phyloP scores from a whole-genome alignment of 1,140 invertebrate genomes.

The Lordiphosa stackelbergi region DNA sequence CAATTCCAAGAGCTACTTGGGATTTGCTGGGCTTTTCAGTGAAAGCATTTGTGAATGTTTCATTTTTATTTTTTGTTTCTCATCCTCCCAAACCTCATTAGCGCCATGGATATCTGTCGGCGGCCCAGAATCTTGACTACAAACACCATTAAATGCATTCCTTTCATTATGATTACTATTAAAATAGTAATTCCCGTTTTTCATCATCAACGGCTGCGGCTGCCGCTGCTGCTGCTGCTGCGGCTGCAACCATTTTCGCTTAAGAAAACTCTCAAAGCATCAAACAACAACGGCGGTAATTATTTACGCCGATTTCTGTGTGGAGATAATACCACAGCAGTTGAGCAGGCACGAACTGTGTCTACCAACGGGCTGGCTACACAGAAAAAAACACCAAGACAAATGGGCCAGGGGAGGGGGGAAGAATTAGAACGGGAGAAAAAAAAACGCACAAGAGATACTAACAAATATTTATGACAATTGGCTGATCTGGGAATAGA shows the following conservation, averaged over 20 bases:
- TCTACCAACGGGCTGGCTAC: slow-evolving; percentile 1
- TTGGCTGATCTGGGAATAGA: background rate
- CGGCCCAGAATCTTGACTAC: slow-evolving; percentile 14
- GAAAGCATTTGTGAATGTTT: slow-evolving; percentile 5
- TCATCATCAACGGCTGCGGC: slow-evolving; percentile 33
- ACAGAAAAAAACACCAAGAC: slow-evolving; percentile 2
- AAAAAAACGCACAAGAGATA: slow-evolving; percentile 2
- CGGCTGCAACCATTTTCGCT: slow-evolving; percentile 37
- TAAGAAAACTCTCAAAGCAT: slow-evolving; percentile 11
- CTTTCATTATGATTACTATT: slow-evolving; percentile 57
- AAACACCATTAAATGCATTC: slow-evolving; percentile 37
- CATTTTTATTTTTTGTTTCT: slow-evolving; percentile 1
- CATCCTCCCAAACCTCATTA: slow-evolving; percentile 12
- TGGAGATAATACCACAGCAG: slow-evolving; percentile 32
- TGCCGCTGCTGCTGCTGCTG: slow-evolving; percentile 21
- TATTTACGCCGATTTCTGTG: slow-evolving; percentile 53
- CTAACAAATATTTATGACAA: slow-evolving; percentile 1
- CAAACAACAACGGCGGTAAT: slow-evolving; percentile 36
- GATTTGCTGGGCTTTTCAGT: slow-evolving; percentile 1
- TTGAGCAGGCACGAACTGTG: slow-evolving; percentile 30
- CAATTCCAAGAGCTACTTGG: background rate
- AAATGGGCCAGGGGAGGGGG: slow-evolving; percentile 13
- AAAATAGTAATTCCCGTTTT: slow-evolving; percentile 54
- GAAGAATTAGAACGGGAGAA: slow-evolving; percentile 6
- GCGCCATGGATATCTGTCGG: slow-evolving; percentile 10